Percentiles rank a stretch among this genome's conserved stretches.
Evolutionary conservation across 1,140 invertebrate species (phyloP).

Genomic region (Megalonaias nervosa): DNA sequence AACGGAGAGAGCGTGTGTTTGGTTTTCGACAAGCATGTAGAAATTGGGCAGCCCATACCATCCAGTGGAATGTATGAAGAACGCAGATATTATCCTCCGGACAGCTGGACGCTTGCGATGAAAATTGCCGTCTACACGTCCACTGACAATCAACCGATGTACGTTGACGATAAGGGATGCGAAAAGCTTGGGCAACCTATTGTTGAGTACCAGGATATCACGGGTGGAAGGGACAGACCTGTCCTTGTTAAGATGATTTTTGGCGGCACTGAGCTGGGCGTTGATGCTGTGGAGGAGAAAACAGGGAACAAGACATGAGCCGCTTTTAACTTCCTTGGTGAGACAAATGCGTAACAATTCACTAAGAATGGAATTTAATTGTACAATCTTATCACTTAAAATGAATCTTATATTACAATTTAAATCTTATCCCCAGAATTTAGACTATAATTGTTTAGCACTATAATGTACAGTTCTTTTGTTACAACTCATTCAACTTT

Average conservation of each 20-base stretch:
- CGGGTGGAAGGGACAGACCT: conserved; percentile 13
- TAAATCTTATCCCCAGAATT: too few species aligned
- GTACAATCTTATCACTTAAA: too few species aligned
- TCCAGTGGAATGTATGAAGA: conserved; percentile 3
- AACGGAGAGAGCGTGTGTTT: too few species aligned
- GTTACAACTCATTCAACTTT: too few species aligned
- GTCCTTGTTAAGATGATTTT: conserved; percentile 20
- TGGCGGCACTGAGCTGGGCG: conserved; percentile 28
- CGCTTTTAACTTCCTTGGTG: conserved; percentile 14
- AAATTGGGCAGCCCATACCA: conserved; percentile 12
- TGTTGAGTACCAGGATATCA: conserved; percentile 20
- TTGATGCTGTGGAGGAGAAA: conserved; percentile 12
- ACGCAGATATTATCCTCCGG: conserved; percentile 9
- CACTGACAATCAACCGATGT: conserved; percentile 1
- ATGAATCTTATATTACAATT: too few species aligned
- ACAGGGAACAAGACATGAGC: conserved; percentile 13
- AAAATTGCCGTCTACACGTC: conserved; percentile 14
- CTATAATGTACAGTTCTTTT: too few species aligned
- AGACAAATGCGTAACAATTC: too few species aligned
- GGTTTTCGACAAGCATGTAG: conserved; percentile 28
- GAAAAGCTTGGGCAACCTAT: conserved; percentile 6
- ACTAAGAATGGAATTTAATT: too few species aligned
- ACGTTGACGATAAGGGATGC: conserved; percentile 14
- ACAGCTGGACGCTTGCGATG: conserved; percentile 3
- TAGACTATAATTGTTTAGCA: too few species aligned